These are phyloP conservation scores for Cynodonichthys magdalenae DNA, from an alignment of 2,797 vertebrate species.

Conservation along the genomic window DNA sequence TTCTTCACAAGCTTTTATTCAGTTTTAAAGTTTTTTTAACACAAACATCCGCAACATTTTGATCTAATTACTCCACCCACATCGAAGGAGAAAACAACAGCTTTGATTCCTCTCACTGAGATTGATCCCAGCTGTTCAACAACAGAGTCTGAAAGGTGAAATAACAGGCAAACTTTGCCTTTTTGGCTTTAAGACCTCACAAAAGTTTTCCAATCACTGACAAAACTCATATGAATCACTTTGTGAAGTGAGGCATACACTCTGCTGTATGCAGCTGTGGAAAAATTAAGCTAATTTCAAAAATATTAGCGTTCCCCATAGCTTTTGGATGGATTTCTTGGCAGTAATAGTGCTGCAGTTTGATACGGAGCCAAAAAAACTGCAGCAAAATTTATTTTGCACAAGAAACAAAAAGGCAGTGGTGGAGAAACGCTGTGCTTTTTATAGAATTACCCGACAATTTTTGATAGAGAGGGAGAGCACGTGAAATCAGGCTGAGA, in stretches of 20 bases:
- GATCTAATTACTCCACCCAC: conserved; percentile 13
- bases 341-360: conserved; percentile 30
- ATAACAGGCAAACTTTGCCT: conserved; percentile 17
- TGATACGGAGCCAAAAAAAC: conserved; percentile 35
- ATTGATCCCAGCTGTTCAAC: conserved; percentile 26
- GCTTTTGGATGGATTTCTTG: conserved; percentile 41
- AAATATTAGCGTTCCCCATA: conserved; percentile 40
- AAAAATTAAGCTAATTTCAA: conserved; percentile 51
- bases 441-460: conserved; percentile 53
- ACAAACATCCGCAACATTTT: conserved; percentile 9
- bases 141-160: conserved; percentile 20
- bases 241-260: conserved; percentile 30
- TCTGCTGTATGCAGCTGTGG: conserved; percentile 51
- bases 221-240: conserved; percentile 37
- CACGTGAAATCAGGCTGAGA: conserved; percentile 18
- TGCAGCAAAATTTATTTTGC: conserved; percentile 38
- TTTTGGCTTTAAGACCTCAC: conserved; percentile 30
- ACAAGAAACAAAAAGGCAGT: conserved; percentile 29
- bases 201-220: conserved; percentile 37
- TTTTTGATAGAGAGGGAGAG: conserved; percentile 22
- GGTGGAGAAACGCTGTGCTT: conserved; percentile 28
- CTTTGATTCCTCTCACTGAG: background rate
- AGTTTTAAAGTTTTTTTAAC: conserved; percentile 2
- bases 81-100: background rate
- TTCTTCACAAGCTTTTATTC: background rate